Base-by-base conservation (phyloP, 1,140 invertebrate genomes). In the Drosophila kurseongensis region DNA sequence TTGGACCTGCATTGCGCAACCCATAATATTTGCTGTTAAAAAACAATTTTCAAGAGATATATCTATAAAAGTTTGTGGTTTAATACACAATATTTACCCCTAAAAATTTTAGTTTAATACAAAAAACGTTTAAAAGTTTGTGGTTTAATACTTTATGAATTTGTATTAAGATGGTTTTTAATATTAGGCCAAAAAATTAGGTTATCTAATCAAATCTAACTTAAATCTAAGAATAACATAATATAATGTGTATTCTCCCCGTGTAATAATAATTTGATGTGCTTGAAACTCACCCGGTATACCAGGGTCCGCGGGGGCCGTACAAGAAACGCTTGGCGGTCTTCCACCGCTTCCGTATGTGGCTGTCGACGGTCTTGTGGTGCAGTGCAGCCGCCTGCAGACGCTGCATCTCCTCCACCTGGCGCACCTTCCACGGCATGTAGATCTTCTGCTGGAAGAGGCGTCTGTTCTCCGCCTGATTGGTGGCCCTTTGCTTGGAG, bases 241-340 rank as follows among this genome's bases (percentile, higher is more conserved):
- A 16, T 7, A 10, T 10, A 38, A 56, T 10, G 8, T 13, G 0
- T 35, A 44, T 68, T 68, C 4, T 66, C 1, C 12, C 14, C 6
- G 14, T 68, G 38, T 4, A 29, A 5, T 1, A 9, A 36, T 5
- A 51, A 50, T 10, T 29, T 12, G 0, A 59, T 52, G 7, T 23
- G 35, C 9, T 54, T 45, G 16, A 50, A 14, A 35, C 93, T 93
- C 77, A 94, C 93, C 93, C 93, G 58, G 90, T 91, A 74, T 81
- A 92, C 95, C 95, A 95, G 12, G 94, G 93, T 48, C 95, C 95
- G 60, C 94, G 86, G 29, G 94, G 93, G 55, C 94, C 94, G 32
- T 92, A 93, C 63, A 95, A 93, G 66, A 94, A 93, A 63, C 93
- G 80, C 76, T 94, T 94, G 41, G 93, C 91, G 18, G 93, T 92